Percentiles rank a stretch among this genome's conserved stretches.
These are phyloP conservation scores for Megalopta genalis DNA, from an alignment of 1,140 invertebrate species.

Conservation along the genomic window DNA sequence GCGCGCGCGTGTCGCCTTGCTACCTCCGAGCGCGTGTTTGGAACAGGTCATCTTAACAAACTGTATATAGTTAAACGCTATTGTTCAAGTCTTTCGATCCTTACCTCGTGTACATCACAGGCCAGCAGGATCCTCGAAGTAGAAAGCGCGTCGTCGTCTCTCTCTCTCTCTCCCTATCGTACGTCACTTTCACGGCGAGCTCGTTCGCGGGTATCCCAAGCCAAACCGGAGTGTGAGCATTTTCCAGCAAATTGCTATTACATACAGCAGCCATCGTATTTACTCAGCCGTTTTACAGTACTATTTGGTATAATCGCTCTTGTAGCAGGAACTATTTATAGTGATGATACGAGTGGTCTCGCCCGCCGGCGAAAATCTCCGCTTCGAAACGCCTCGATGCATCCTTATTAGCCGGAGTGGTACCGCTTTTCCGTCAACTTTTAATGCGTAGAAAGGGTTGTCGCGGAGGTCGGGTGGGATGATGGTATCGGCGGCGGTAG, in stretches of 20 bases:
- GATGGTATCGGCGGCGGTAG: too few relatives aligned
- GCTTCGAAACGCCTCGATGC: slow-evolving; percentile 4
- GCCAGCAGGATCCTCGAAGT: slow-evolving; percentile 19
- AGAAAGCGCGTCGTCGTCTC: background rate
- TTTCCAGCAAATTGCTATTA: slow-evolving; percentile 6
- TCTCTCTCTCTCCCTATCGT: background rate
- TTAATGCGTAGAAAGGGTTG: background rate
- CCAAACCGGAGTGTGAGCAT: slow-evolving; percentile 18
- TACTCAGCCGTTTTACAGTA: slow-evolving; percentile 59
- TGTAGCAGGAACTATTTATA: slow-evolving; percentile 76
- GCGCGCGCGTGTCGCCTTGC: background rate
- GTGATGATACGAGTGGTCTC: slow-evolving; percentile 38
- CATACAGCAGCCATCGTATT: slow-evolving; percentile 30
- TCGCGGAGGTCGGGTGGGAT: too few relatives aligned
- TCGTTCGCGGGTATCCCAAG: background rate
- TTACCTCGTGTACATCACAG: slow-evolving; percentile 29
- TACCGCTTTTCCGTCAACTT: background rate
- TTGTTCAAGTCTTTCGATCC: slow-evolving; percentile 25
- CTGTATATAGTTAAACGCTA: slow-evolving; percentile 19
- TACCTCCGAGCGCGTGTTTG: background rate
- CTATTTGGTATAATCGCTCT: slow-evolving; percentile 77
- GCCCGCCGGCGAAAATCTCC: slow-evolving; percentile 48
- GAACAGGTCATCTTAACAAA: slow-evolving; percentile 20
- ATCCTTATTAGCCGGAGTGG: background rate
- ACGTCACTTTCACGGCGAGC: slow-evolving; percentile 43